Conservation (phyloP, 2,888 invertebrate genomes). For the Brachyptera putata region DNA sequence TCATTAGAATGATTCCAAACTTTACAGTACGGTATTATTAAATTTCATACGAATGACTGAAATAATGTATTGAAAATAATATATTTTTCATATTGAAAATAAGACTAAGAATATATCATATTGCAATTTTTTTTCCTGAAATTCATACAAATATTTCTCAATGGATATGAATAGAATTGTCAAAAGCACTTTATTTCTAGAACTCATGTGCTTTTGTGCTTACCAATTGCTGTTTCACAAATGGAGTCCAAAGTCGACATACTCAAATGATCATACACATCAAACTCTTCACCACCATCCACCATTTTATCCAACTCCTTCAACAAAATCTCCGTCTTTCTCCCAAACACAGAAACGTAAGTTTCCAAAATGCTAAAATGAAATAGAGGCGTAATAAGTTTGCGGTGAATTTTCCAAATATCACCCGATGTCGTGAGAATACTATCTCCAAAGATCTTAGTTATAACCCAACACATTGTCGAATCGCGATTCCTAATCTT, state of each 20-base stretch:
- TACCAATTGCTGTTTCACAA: constrained; percentile 1
- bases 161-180: too few relatives aligned
- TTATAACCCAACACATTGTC: not conserved
- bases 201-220: too few relatives aligned
- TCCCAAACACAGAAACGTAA: not conserved
- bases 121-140: too few relatives aligned
- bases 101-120: too few relatives aligned
- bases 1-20: too few relatives aligned
- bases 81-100: too few relatives aligned
- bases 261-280: not conserved
- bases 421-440: not conserved
- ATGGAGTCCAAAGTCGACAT: not conserved
- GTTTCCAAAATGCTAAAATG: constrained; percentile 9
- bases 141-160: too few relatives aligned
- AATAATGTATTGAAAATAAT: too few relatives aligned
- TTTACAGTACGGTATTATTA: too few relatives aligned
- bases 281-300: not conserved
- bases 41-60: too few relatives aligned
- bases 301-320: not conserved
- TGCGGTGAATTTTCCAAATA: not conserved
- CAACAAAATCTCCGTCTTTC: not conserved
- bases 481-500: not conserved
- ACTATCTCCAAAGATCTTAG: not conserved
- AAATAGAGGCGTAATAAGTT: not conserved
- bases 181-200: too few relatives aligned